Evolutionary conservation across 2,888 invertebrate genomes (phyloP), one percentile per base, ranked within the genome.

Genomic region (Platycheirus albimanus): DNA sequence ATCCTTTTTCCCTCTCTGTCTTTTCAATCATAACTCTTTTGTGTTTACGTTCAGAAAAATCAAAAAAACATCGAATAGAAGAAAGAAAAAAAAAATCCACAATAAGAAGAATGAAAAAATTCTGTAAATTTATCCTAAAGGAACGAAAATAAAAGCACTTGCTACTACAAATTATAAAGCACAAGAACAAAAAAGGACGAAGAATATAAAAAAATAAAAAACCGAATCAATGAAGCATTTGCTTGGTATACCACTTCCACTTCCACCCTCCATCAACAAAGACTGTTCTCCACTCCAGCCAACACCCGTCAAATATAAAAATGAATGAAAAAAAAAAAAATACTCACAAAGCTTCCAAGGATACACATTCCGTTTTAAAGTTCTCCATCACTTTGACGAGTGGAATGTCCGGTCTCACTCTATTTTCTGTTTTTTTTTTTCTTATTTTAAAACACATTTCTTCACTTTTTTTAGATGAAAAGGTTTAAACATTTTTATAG

Each of bases 111-210:
- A 19, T 38, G 43, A 64, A 17, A 20, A 36, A 51, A 45, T 17
- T 30, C 30, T 17, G 61, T 76, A 71, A 70, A 71, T 76, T 76
- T 41, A 52, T 61, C 66, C 47, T 45, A 45, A 66, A 75, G 51
- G 58, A 61, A 61, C 20, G 66, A 75, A 80, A 75, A 76, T 72
- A 76, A 76, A 70, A 70, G 58, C 75, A 71, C 52, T 81, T 81
- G 80, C 69, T 56, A 24, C 63, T 41, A 63, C 58, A 72, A 52
- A 54, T 72, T 61, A 72, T 74, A 80, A 63, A 63, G 69, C 45
- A 52, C 56, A 51, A 56, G 36, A 28, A 17, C 51, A 41, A 70
- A 47, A 20, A 19, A 56, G 49, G 15, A 69, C 13, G 61, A 28
- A n/a, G 19, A 30, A n/a, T n/a, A n/a, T n/a, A n/a, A n/a, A 45